Evolutionary conservation across 2,888 invertebrate species (phyloP), one percentile per base, ranked within the genome.

Genomic region (Alcis repandata): DNA sequence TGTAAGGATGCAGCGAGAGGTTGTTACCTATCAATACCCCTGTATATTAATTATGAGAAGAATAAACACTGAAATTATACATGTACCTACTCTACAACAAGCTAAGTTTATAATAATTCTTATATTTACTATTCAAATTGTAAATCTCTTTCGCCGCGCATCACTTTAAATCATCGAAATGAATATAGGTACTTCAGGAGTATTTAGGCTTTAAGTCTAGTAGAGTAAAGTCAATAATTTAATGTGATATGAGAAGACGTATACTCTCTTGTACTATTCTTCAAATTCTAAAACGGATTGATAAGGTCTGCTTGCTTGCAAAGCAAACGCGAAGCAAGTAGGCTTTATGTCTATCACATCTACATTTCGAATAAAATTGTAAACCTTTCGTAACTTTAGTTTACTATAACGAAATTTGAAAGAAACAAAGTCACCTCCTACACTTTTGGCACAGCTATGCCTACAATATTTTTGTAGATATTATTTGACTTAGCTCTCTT

Each of bases 211-310:
- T 3, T 38, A 15, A 40, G 15, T 49, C 10, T 40, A 41, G 27
- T 27, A 15, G 46, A 45, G 7, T 45, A 59, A 43, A 58, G 38
- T 15, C 56, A 33, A 41, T 40, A 41, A n/a, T n/a, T n/a, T n/a
- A n/a, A n/a, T n/a, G 67, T 79, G 80, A 80, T 80, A 80, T 80
- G 79, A 78, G 65, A 63, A 45, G 70, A 68, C 80, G 79, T 79
- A 78, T 80, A 80, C 73, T 56, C 70, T 72, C 67, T 79, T 79
- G 78, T 80, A 46, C 22, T 45, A 11, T 13, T 20, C 10, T 4
- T 8, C n/a, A 40, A 36, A 36, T 36, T 36, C 36, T 36, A 11
- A 11, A 36, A 36, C 36, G 13, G 36, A 10, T 36, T 10, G 1
- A 36, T 10, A 11, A 36, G 36, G 10, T 11, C 36, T 36, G 36